Evolutionary conservation across 2,888 invertebrate genomes (phyloP), one percentile per base, ranked within the genome.

Genomic region (Campoplex nolae): DNA sequence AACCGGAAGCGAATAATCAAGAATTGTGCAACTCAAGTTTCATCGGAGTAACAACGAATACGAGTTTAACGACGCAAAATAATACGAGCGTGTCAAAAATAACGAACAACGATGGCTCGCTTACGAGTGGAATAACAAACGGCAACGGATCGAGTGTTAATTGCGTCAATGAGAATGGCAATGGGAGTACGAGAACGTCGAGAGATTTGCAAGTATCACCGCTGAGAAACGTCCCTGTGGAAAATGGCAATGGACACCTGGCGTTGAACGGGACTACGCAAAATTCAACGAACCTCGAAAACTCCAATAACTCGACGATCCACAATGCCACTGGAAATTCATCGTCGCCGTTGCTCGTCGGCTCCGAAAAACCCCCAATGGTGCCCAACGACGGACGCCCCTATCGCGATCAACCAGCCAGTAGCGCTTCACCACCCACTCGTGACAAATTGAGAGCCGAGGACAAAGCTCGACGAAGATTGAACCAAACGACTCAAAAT

Each of bases 341-440:
- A 91, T 77, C 88, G 70, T 83, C 87, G 76, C 77, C 87, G 28
- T 74, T 85, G 35, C 83, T 85, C 42, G 85, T 88, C 56, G 88
- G 88, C 62, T 88, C 88, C 54, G 93, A 94, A 81, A 93, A 94
- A 70, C 93, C 93, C 2, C 93, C 93, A 70, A 93, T 93, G 78
- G 91, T 88, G 7, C 92, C 92, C n/a, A 86, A 88, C 82, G 90
- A 90, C n/a, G 88, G 86, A 13, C 90, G 90, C 82, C 95, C 96
- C 88, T 96, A 96, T 94, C 96, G 95, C 35, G 96, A 96, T 93
- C 96, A 96, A 93, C 96, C 96, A 35, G 96, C 97, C 68, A 97
- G 97, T 84, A 97, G 97, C 85, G 97, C 97, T 56, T 97, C 97
- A 4, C 97, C 97, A 71, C 97, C 97, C 68, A 97, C 97, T 35